Evolutionary conservation across 2,888 invertebrate species (phyloP).

Genomic region (Podotricha telesiphe): DNA sequence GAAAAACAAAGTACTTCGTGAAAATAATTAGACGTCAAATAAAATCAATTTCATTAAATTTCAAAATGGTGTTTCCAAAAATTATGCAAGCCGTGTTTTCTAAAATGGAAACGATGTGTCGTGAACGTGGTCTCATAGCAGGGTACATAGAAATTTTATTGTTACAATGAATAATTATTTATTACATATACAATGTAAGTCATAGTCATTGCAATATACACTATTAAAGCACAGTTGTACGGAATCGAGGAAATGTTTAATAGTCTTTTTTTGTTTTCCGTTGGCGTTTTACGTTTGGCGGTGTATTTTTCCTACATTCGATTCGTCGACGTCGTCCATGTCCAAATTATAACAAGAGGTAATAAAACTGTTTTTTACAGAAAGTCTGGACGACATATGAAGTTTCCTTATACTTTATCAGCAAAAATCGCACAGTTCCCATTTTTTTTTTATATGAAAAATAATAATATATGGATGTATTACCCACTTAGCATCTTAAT

Average conservation of each 20-base stretch:
- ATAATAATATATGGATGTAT: conserved; percentile 90
- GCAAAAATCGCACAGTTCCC: conserved; percentile 94
- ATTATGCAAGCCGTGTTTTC: conserved; percentile 53
- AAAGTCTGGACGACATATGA: conserved; percentile 88
- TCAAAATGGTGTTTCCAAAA: conserved; percentile 56
- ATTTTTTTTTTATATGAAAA: conserved; percentile 86
- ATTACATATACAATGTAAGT: no score
- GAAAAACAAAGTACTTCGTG: neutral
- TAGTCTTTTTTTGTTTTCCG: no score
- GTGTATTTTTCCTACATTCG: no score
- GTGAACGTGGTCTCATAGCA: conserved; percentile 54
- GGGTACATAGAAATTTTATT: conserved; percentile 24
- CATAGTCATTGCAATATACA: no score
- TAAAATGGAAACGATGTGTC: conserved; percentile 51
- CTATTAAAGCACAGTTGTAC: no score
- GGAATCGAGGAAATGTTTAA: no score
- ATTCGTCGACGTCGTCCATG: no score
- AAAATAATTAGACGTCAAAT: neutral
- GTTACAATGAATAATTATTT: neutral
- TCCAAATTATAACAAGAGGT: no score
- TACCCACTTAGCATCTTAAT: conserved; percentile 82
- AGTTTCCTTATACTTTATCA: conserved; percentile 91
- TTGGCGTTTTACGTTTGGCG: no score
- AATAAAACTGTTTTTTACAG: conserved; percentile 51
- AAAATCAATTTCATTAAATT: neutral